Evolutionary conservation across 1,140 invertebrate species (phyloP).

Genomic region (Macrotrachela quadricornifera): DNA sequence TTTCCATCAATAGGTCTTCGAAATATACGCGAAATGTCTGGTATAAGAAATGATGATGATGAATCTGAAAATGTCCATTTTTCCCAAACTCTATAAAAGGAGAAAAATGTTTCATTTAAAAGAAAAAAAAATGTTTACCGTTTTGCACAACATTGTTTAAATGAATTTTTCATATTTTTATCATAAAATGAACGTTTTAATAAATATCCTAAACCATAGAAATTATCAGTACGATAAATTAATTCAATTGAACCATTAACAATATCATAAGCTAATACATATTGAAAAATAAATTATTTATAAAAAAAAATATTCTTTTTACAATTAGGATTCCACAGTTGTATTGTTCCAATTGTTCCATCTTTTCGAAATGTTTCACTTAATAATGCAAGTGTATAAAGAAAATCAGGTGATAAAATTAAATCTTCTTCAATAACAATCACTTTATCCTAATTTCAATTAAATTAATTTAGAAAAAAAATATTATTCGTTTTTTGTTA

Average conservation of each 20-base stretch:
- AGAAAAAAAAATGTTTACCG: slow-evolving; percentile 10
- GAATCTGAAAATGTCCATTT: slow-evolving; percentile 14
- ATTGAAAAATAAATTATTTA: background rate
- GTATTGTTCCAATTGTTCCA: slow-evolving; percentile 25
- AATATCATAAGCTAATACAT: slow-evolving; percentile 19
- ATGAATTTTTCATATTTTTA: slow-evolving; percentile 11
- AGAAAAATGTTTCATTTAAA: background rate
- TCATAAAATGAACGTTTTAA: slow-evolving; percentile 15
- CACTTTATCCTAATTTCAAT: slow-evolving; percentile 26
- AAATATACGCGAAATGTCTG: slow-evolving; percentile 20
- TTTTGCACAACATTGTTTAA: slow-evolving; percentile 14
- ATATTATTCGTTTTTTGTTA: background rate
- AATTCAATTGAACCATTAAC: slow-evolving; percentile 15
- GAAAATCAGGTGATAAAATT: slow-evolving; percentile 32
- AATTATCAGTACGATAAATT: slow-evolving; percentile 20
- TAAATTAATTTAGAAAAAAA: background rate
- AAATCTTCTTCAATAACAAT: slow-evolving; percentile 34
- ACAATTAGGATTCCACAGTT: slow-evolving; percentile 36
- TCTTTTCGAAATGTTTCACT: slow-evolving; percentile 24
- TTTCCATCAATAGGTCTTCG: slow-evolving; percentile 14
- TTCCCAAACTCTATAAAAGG: slow-evolving; percentile 17
- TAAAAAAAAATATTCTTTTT: background rate
- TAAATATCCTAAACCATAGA: slow-evolving; percentile 24
- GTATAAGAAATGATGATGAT: slow-evolving; percentile 15
- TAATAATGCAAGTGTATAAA: slow-evolving; percentile 31